phyloP scores from a whole-genome alignment of 2,888 invertebrate genomes.

The Poecilobothrus nobilitatus region DNA sequence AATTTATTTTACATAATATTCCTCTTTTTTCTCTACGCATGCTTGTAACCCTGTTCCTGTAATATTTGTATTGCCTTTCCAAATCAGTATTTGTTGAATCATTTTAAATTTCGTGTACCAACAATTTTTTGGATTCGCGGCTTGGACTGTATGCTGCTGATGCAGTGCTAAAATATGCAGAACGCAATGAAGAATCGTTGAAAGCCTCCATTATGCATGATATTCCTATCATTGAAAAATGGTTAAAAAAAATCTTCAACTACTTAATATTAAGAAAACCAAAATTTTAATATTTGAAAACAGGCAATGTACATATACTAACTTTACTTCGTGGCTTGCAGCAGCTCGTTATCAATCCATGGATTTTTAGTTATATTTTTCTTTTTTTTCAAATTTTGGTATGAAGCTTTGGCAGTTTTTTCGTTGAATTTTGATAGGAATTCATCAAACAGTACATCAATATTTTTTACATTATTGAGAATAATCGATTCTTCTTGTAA shows the following conservation, averaged over 20 bases:
- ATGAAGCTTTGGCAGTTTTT: not conserved
- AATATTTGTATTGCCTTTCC: not conserved
- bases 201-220: no score
- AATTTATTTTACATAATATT: not conserved
- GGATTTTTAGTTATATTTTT: not conserved
- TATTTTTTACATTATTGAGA: not conserved
- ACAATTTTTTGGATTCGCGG: not conserved
- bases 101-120: not conserved
- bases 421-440: no score
- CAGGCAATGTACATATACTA: no score
- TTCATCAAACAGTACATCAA: no score
- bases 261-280: no score
- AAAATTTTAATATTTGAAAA: no score
- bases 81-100: not conserved
- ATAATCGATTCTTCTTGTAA: not conserved
- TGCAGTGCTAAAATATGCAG: no score
- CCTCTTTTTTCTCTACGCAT: not conserved
- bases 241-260: no score
- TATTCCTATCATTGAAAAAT: no score
- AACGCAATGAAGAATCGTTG: no score
- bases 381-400: not conserved
- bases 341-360: not conserved
- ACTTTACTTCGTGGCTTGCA: not conserved
- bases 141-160: no score
- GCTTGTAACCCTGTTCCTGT: not conserved